Evolutionary conservation across 2,888 invertebrate species (phyloP).

Genomic region (Standfussiana lucernea): DNA sequence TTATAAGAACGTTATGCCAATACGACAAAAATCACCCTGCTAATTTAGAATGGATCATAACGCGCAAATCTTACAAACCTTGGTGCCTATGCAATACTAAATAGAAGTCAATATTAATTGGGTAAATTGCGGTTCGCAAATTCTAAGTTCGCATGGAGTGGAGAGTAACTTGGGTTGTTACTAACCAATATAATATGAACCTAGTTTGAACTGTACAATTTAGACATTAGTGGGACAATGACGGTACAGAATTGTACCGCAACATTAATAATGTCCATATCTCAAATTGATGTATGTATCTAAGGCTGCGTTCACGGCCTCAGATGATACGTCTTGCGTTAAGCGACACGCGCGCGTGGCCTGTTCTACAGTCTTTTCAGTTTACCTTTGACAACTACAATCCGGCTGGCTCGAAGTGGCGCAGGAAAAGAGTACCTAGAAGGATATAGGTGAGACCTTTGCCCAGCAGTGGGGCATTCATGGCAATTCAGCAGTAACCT

Average conservation of each 20-base stretch:
- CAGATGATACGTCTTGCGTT: neutral
- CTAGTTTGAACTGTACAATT: constrained; percentile 32
- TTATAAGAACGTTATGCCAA: neutral
- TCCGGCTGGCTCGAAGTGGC: neutral
- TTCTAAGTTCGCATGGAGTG: constrained; percentile 39
- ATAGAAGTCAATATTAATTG: constrained; percentile 43
- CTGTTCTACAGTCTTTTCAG: neutral
- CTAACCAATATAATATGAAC: constrained; percentile 26
- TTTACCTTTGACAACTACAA: neutral
- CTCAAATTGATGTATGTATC: constrained; percentile 33
- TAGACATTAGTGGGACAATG: constrained; percentile 54
- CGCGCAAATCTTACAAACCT: neutral
- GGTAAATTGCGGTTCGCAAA: constrained; percentile 32
- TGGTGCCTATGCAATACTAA: neutral
- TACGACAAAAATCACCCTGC: neutral
- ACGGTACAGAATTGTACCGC: constrained; percentile 33
- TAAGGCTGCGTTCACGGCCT: neutral
- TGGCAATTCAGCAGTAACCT: neutral
- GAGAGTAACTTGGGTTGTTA: constrained; percentile 29
- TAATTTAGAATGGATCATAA: neutral
- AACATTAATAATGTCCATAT: constrained; percentile 42
- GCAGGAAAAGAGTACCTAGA: neutral
- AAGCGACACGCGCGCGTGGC: neutral
- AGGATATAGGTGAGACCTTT: neutral
- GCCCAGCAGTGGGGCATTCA: neutral